These are phyloP conservation scores for Masticophis lateralis DNA, from an alignment of 2,797 vertebrate genomes.

Conservation along the genomic window DNA sequence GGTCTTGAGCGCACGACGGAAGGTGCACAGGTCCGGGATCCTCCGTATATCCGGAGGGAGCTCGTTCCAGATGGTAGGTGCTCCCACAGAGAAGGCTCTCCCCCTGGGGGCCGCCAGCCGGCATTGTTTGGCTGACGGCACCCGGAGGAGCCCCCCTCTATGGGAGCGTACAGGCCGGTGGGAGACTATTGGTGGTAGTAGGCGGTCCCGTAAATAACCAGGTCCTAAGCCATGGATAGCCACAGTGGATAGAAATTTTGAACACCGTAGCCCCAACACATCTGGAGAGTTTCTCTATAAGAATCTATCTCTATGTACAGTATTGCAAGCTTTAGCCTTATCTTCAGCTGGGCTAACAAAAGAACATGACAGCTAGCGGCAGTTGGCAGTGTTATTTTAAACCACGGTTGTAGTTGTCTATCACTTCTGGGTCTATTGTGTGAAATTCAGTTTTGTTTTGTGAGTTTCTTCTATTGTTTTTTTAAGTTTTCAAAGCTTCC, in stretches of 20 bases:
- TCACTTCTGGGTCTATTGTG: slow-evolving; percentile 3
- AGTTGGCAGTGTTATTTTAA: background rate
- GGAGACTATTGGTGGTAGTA: too few species aligned
- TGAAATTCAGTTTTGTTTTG: background rate
- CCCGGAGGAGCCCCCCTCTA: too few species aligned
- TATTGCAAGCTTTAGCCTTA: background rate
- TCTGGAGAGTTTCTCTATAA: background rate
- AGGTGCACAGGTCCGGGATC: too few species aligned
- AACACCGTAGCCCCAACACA: background rate
- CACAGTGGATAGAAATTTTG: background rate
- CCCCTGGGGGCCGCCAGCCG: too few species aligned
- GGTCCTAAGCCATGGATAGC: too few species aligned
- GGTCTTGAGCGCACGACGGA: too few species aligned
- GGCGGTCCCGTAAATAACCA: too few species aligned
- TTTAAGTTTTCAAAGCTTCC: background rate
- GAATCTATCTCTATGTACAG: background rate
- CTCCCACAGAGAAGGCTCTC: too few species aligned
- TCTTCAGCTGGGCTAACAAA: background rate
- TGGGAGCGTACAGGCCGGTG: too few species aligned
- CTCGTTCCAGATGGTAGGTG: too few species aligned
- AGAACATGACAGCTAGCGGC: background rate
- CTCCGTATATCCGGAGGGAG: too few species aligned
- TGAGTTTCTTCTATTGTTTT: background rate
- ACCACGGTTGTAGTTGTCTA: background rate
- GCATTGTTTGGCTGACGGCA: too few species aligned